Conservation (phyloP, 1,140 invertebrate species). For the Drosophila oshimai region DNA sequence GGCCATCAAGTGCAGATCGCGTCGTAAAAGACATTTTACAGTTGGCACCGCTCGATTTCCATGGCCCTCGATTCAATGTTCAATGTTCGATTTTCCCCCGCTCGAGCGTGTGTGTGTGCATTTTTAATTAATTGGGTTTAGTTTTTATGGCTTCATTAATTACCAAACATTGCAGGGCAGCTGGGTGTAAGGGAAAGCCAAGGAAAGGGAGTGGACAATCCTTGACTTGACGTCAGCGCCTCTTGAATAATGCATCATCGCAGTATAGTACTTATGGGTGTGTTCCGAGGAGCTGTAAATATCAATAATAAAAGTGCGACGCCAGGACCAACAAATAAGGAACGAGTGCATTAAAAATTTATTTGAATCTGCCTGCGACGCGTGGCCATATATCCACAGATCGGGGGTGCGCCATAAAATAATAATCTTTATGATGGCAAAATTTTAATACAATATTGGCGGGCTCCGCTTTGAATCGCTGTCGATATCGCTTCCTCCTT, state of each 20-base stretch:
- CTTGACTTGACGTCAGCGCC: constrained; percentile 69
- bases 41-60: constrained; percentile 59
- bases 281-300: constrained; percentile 57
- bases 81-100: constrained; percentile 17
- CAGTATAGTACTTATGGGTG: constrained; percentile 30
- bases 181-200: neutral
- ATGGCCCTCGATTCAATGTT: constrained; percentile 41
- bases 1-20: constrained; percentile 77
- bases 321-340: constrained; percentile 42
- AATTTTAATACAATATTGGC: constrained; percentile 78
- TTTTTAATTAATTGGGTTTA: constrained; percentile 82
- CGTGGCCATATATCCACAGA: constrained; percentile 40
- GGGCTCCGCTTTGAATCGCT: constrained; percentile 7
- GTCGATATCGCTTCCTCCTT: constrained; percentile 20
- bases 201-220: constrained; percentile 5
- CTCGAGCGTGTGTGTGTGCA: constrained; percentile 49
- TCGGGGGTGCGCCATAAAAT: constrained; percentile 57
- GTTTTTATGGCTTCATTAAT: constrained; percentile 82
- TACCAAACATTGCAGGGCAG: constrained; percentile 55
- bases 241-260: constrained; percentile 76
- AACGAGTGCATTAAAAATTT: constrained; percentile 79
- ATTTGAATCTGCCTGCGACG: constrained; percentile 77
- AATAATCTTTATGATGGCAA: constrained; percentile 80
- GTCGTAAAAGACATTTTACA: constrained; percentile 77
- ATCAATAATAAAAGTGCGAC: constrained; percentile 80